Conservation (phyloP, 2,113 vertebrate genomes). For the Columba janthina region DNA sequence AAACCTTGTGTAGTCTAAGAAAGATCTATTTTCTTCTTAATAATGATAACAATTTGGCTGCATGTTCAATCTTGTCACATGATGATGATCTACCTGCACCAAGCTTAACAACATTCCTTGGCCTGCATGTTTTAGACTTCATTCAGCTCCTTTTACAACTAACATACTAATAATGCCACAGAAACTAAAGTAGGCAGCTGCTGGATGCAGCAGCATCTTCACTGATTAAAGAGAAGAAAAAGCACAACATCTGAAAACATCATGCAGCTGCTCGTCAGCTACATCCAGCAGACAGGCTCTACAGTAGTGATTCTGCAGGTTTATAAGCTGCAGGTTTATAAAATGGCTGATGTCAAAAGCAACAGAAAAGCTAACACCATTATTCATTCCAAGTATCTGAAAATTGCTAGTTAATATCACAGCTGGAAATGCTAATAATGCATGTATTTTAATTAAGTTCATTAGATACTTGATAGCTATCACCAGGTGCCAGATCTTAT, state of each 20-base stretch:
- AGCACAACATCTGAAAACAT: background rate
- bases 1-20: background rate
- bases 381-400: background rate
- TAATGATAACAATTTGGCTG: background rate
- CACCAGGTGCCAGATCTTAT: background rate
- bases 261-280: background rate
- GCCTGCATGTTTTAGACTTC: background rate
- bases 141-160: background rate
- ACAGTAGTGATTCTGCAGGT: accelerated
- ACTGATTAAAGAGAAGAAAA: background rate
- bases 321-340: background rate
- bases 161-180: background rate
- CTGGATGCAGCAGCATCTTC: background rate
- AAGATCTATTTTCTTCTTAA: background rate
- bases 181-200: background rate
- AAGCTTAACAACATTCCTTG: background rate
- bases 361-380: background rate
- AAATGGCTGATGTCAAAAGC: background rate
- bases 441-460: background rate
- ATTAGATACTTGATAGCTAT: conserved; percentile 5
- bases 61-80: background rate
- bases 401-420: background rate
- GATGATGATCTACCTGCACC: background rate
- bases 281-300: background rate
- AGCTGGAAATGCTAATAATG: conserved; percentile 15